Evolutionary conservation across 2,113 vertebrate genomes (phyloP).

Genomic region (Calypte anna): DNA sequence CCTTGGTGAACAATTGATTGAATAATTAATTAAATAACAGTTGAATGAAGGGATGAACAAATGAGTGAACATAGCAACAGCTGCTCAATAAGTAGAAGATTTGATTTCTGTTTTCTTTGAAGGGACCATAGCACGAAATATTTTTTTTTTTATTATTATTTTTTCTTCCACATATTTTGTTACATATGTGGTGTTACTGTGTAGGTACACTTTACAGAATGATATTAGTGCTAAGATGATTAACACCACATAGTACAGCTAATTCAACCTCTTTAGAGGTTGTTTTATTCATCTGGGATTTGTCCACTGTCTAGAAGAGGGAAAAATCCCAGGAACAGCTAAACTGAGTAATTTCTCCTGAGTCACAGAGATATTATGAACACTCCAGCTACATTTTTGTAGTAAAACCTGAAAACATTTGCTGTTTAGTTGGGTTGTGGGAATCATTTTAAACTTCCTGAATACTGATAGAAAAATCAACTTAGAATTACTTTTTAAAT

Average conservation of each 20-base stretch:
- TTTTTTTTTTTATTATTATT: background rate
- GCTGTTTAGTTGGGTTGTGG: background rate
- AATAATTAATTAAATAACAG: slow-evolving; percentile 31
- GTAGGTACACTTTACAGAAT: background rate
- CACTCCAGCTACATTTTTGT: background rate
- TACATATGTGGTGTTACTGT: background rate
- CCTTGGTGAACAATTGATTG: slow-evolving; percentile 20
- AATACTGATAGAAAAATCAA: background rate
- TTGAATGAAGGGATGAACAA: background rate
- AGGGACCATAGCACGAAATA: background rate
- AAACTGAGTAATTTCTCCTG: background rate
- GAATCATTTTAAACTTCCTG: background rate
- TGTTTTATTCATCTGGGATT: background rate
- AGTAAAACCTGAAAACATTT: background rate
- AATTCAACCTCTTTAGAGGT: background rate
- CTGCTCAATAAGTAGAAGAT: slow-evolving; percentile 27
- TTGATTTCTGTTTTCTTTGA: background rate
- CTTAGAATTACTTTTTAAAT: background rate
- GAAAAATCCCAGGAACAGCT: background rate
- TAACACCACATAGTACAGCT: background rate
- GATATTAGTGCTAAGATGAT: background rate
- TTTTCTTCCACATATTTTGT: background rate
- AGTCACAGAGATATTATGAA: background rate
- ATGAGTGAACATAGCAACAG: background rate
- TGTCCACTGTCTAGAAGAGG: background rate